Evolutionary conservation across 37 sponge, comb jelly and placozoan species (phyloP).

Genomic region (Mnemiopsis leidyi): DNA sequence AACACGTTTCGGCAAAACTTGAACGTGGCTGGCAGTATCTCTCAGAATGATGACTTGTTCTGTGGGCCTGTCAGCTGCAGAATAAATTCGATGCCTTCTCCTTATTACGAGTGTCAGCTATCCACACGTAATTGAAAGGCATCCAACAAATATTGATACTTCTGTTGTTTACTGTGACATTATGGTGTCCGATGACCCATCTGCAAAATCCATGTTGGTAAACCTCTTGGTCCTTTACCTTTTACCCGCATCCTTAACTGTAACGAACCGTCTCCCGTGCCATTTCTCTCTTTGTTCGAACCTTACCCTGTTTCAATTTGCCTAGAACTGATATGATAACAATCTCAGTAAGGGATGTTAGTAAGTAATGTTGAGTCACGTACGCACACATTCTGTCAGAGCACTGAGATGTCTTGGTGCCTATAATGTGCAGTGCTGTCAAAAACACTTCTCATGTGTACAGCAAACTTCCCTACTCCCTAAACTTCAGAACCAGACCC

Average conservation of each 20-base stretch:
- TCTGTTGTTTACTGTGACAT: too few relatives aligned
- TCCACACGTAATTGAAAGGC: neutral
- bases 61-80: neutral
- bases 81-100: neutral
- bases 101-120: neutral
- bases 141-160: too few relatives aligned
- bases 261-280: too few relatives aligned
- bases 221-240: too few relatives aligned
- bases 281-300: too few relatives aligned
- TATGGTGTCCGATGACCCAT: too few relatives aligned
- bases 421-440: constrained; percentile 5
- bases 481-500: neutral
- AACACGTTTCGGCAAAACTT: neutral
- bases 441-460: neutral
- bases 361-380: constrained; percentile 17
- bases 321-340: too few relatives aligned
- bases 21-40: neutral
- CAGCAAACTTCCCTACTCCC: neutral
- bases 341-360: neutral
- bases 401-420: constrained; percentile 5
- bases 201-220: too few relatives aligned
- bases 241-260: too few relatives aligned
- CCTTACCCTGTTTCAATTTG: too few relatives aligned
- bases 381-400: neutral
- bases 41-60: neutral